Conservation (phyloP, 2,113 vertebrate species). For the Nanorana parkeri region DNA sequence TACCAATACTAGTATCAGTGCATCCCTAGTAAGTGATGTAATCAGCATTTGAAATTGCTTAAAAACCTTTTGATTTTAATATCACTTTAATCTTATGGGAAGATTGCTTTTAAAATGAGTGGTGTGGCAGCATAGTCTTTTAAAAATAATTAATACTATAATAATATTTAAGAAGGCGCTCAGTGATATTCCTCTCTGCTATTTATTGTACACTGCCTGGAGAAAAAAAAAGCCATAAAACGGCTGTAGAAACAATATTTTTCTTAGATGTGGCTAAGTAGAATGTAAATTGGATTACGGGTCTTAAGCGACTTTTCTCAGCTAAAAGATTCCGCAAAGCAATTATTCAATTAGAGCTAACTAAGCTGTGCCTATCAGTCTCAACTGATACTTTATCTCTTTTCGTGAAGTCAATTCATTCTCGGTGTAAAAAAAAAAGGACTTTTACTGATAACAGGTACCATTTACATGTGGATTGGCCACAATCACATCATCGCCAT, state of each 20-base stretch:
- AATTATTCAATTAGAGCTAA: slow-evolving; percentile 52
- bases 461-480: slow-evolving; percentile 13
- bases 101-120: too few species aligned
- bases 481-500: not conserved
- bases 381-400: slow-evolving; percentile 6
- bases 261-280: slow-evolving; percentile 4
- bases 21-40: too few species aligned
- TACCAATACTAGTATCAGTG: too few species aligned
- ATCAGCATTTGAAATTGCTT: too few species aligned
- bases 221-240: not conserved
- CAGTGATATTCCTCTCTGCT: too few species aligned
- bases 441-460: not conserved
- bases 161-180: too few species aligned
- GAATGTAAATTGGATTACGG: slow-evolving; percentile 35
- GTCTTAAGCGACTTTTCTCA: slow-evolving; percentile 20
- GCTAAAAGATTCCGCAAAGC: slow-evolving; percentile 18
- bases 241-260: not conserved
- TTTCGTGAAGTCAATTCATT: slow-evolving; percentile 20
- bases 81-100: too few species aligned
- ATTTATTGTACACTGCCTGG: not conserved
- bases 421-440: not conserved
- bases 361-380: slow-evolving; percentile 3
- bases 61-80: too few species aligned
- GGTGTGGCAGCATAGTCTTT: too few species aligned
- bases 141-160: too few species aligned